These are phyloP conservation scores for Zootoca vivipara DNA, from an alignment of 2,113 vertebrate species.

Conservation along the genomic window DNA sequence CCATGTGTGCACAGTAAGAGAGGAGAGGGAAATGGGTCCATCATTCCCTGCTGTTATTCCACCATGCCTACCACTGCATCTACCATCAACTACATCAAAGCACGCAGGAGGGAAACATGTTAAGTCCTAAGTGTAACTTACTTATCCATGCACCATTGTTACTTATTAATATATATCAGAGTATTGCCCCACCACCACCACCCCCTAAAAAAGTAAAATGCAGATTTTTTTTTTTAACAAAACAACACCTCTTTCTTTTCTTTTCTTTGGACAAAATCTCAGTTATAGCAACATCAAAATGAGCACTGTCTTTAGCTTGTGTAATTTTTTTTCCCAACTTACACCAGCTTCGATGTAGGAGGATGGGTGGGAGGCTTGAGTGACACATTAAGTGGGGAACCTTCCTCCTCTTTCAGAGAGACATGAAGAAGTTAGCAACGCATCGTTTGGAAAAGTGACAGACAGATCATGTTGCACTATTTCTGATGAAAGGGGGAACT, in stretches of 20 bases:
- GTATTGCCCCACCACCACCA: not conserved
- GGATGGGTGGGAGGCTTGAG: constrained; percentile 78
- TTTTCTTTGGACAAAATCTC: constrained; percentile 59
- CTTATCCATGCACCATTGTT: not conserved
- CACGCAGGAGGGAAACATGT: not conserved
- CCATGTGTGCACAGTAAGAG: not conserved
- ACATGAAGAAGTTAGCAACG: constrained; percentile 67
- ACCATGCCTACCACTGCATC: not conserved
- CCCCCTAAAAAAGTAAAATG: too few species aligned
- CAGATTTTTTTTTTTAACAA: constrained; percentile 10
- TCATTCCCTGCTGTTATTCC: not conserved
- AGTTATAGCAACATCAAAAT: constrained; percentile 53
- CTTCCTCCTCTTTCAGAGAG: constrained; percentile 70
- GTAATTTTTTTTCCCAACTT: constrained; percentile 43
- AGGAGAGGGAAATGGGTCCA: not conserved
- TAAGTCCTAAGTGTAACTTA: not conserved
- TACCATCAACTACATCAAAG: not conserved
- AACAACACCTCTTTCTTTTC: constrained; percentile 30
- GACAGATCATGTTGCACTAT: constrained; percentile 59
- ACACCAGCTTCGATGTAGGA: constrained; percentile 54
- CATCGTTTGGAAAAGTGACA: constrained; percentile 72
- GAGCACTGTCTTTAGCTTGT: constrained; percentile 63
- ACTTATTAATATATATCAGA: not conserved
- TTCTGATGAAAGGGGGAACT: constrained; percentile 60
- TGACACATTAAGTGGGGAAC: constrained; percentile 75